Base-by-base conservation (phyloP, 2,888 invertebrate species). In the Lepidocyrtoides sp. region DNA sequence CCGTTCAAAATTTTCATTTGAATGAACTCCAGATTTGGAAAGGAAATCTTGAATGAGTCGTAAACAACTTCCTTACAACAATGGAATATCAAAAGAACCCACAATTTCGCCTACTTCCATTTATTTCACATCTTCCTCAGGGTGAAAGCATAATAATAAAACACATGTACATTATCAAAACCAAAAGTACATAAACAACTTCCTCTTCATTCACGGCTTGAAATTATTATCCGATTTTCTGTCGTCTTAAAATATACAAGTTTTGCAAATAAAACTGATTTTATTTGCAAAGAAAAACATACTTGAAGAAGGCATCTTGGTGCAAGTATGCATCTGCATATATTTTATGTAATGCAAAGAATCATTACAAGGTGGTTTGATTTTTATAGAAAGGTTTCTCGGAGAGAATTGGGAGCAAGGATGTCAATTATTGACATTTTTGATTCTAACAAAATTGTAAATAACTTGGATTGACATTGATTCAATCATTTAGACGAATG, bases 361-460 rank as follows among this genome's bases (percentile, higher is more conserved):
- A 66, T 66, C 17, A 36, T 36, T 17, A 32, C 66, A 72, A 75
- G 75, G 48, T 48, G 75, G n/a, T 48, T 48, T 20, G 7, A 36
- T 32, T 57, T 77, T 57, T 32, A 36, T 20, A 41, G 8, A 79
- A 79, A 79, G 32, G 79, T 79, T 57, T 79, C 20, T 17, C 51
- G 12, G 17, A n/a, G 29, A 32, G 36, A 17, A 79, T 57, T 57
- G n/a, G n/a, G 79, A 79, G 32, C 79, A 79, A 79, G 79, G 79
- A 54, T 75, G 3, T 23, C 23, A 48, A 75, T 48, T 26, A 72
- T 23, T 48, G 77, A 20, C 51, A 51, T 48, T 57, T 79, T 57
- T 8, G n/a, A 7, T 17, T 17, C 54, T 32, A 79, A 17, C 17
- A 23, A 75, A 12, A 75, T 75, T 10, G 12, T 4, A 77, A 66